These are phyloP conservation scores for Sebastes kiyomatsui DNA, from an alignment of 2,797 vertebrate species.

Conservation along the genomic window DNA sequence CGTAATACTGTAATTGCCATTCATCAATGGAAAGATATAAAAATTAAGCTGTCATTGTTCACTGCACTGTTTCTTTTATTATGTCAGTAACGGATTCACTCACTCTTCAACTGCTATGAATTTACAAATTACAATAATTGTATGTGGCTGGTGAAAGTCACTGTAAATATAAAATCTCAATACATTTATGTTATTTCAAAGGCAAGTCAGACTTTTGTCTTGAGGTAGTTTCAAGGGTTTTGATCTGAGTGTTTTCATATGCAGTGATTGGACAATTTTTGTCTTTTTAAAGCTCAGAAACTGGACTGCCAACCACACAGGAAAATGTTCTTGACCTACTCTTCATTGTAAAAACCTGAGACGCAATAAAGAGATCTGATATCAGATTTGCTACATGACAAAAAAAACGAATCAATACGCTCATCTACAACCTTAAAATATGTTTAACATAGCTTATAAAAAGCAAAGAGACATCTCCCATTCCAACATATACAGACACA, in stretches of 20 bases:
- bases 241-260: not conserved
- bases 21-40: not conserved
- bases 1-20: not conserved
- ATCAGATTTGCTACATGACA: not conserved
- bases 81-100: not conserved
- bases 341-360: not conserved
- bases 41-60: not conserved
- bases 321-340: not conserved
- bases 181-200: not conserved
- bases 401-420: not conserved
- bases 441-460: not conserved
- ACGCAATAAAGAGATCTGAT: not conserved
- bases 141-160: not conserved
- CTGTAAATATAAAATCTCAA: not conserved
- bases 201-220: not conserved
- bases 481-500: conserved; percentile 1
- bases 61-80: not conserved
- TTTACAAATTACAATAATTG: not conserved
- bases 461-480: not conserved
- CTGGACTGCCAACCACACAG: not conserved
- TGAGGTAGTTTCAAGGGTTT: not conserved
- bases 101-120: not conserved
- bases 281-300: not conserved
- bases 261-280: not conserved
- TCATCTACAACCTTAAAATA: not conserved